Evolutionary conservation across 2,888 invertebrate species (phyloP).

Genomic region (Empis livida): DNA sequence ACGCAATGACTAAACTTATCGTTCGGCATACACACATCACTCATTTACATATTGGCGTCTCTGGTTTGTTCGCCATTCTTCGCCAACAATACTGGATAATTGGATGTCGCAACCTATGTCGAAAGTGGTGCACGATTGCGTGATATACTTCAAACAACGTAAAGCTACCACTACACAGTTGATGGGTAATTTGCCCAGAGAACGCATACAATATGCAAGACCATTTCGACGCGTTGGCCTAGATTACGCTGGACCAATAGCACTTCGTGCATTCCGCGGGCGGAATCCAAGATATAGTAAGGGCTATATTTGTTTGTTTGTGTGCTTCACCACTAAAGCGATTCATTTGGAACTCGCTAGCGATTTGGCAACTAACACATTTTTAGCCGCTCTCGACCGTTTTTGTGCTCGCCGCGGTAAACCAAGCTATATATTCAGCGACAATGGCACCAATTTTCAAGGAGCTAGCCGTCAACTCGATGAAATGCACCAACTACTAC

Average conservation of each 20-base stretch:
- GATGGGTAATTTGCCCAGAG: conserved; percentile 1
- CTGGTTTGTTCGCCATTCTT: not conserved
- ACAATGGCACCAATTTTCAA: conserved; percentile 3
- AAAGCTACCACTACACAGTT: not conserved
- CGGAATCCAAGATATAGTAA: not conserved
- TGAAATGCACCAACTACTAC: not conserved
- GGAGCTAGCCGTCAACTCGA: conserved; percentile 1
- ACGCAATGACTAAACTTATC: not conserved
- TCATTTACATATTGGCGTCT: conserved; percentile 1
- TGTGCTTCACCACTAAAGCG: not conserved
- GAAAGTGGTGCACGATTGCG: not conserved
- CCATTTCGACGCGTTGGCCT: not conserved
- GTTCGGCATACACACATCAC: not conserved
- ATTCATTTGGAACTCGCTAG: not conserved
- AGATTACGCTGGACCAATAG: conserved; percentile 8
- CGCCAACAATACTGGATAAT: conserved; percentile 6
- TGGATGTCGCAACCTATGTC: not conserved
- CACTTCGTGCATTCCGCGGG: not conserved
- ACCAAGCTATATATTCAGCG: not conserved
- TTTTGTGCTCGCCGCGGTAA: not conserved
- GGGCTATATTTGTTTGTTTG: not conserved
- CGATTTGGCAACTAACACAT: not conserved
- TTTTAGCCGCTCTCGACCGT: not conserved
- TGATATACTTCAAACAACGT: not conserved
- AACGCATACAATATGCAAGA: not conserved